phyloP scores from a whole-genome alignment of 2,888 invertebrate species.

The Drosophila mimica region DNA sequence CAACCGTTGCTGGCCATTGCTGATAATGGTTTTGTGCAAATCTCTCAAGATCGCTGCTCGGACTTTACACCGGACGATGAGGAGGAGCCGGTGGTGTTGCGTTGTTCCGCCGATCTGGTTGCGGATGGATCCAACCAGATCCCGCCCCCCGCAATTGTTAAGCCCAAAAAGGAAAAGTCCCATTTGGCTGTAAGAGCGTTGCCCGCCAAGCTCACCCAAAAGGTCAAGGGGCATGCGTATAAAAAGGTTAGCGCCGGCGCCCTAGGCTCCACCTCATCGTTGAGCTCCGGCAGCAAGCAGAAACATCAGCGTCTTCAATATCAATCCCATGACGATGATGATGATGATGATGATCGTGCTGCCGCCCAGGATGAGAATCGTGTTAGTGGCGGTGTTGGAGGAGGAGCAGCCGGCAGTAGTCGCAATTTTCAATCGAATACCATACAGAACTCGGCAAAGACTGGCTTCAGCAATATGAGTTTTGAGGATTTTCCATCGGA shows the following conservation, averaged over 20 bases:
- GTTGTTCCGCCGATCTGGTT: conserved; percentile 68
- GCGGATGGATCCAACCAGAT: conserved; percentile 33
- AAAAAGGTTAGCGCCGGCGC: conserved; percentile 82
- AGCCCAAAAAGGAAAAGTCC: conserved; percentile 84
- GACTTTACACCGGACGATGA: conserved; percentile 84
- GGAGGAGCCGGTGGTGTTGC: conserved; percentile 84
- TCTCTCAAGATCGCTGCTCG: conserved; percentile 82
- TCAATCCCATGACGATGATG: conserved; percentile 79
- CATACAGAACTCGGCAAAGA: conserved; percentile 85
- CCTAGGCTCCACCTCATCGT: conserved; percentile 75
- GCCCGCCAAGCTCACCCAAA: conserved; percentile 84
- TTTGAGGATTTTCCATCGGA: conserved; percentile 91
- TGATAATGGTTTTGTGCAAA: conserved; percentile 84
- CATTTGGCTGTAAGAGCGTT: conserved; percentile 82
- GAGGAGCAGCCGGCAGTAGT: conserved; percentile 11
- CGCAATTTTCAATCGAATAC: conserved; percentile 84
- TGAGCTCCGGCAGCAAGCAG: conserved; percentile 76
- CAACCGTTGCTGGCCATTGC: conserved; percentile 82
- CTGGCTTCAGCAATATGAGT: conserved; percentile 90
- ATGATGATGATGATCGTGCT: conserved; percentile 57
- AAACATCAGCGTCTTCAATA: conserved; percentile 80
- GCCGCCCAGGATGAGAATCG: conserved; percentile 54
- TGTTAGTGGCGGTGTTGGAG: conserved; percentile 1
- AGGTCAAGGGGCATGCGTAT: conserved; percentile 84
- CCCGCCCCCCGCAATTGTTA: conserved; percentile 40